phyloP scores from a whole-genome alignment of 2,113 vertebrate genomes.

The Equus przewalskii region DNA sequence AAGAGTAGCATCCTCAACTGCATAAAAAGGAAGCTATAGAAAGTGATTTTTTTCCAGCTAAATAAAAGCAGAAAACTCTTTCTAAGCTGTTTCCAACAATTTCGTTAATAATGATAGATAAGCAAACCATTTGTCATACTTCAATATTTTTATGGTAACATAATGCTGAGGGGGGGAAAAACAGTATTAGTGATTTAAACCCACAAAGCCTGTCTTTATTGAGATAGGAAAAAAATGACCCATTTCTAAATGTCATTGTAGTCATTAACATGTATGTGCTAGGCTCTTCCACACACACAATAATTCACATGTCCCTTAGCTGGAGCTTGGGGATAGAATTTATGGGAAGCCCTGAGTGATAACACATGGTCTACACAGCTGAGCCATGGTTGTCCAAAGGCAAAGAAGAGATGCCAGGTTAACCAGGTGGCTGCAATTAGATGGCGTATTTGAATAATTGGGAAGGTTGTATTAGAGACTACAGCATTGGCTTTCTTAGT shows the following conservation, averaged over 20 bases:
- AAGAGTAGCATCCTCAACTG: slow-evolving; percentile 70
- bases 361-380: slow-evolving; percentile 63
- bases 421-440: slow-evolving; percentile 58
- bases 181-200: slow-evolving; percentile 65
- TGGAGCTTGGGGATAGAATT: slow-evolving; percentile 41
- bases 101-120: slow-evolving; percentile 66
- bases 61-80: slow-evolving; percentile 73
- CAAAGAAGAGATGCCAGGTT: slow-evolving; percentile 31
- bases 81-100: slow-evolving; percentile 64
- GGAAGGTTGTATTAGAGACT: background rate
- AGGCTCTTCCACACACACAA: slow-evolving; percentile 15
- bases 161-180: background rate
- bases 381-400: slow-evolving; percentile 61
- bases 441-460: slow-evolving; percentile 33
- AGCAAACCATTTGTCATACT: slow-evolving; percentile 70
- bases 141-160: slow-evolving; percentile 70
- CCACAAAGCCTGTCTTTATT: slow-evolving; percentile 59
- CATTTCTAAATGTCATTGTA: slow-evolving; percentile 74
- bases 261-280: slow-evolving; percentile 51
- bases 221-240: slow-evolving; percentile 68
- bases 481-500: slow-evolving; percentile 43
- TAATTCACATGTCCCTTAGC: slow-evolving; percentile 58
- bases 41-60: slow-evolving; percentile 60
- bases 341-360: slow-evolving; percentile 69
- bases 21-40: slow-evolving; percentile 75